phyloP scores from a whole-genome alignment of 2,888 invertebrate genomes.

The Leptopilina myrica region DNA sequence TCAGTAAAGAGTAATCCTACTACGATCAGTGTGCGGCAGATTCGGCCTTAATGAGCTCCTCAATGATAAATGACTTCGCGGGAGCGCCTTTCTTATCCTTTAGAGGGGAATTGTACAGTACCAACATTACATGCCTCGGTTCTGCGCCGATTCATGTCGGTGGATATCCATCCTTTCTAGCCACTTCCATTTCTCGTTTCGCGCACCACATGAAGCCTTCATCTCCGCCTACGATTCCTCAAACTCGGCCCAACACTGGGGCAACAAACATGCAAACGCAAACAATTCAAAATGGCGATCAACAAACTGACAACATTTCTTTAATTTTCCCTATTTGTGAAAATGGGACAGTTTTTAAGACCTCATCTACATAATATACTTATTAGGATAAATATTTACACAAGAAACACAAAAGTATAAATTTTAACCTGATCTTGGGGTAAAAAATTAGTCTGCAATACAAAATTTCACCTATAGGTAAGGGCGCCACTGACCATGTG shows the following conservation, averaged over 20 bases:
- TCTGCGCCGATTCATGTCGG: conserved; percentile 47
- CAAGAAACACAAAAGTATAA: no score
- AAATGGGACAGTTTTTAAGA: no score
- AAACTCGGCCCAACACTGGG: conserved; percentile 68
- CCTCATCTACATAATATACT: no score
- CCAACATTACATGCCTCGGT: conserved; percentile 52
- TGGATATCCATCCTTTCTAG: conserved; percentile 60
- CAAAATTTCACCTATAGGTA: no score
- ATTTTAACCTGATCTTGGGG: no score
- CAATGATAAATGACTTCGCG: conserved; percentile 78
- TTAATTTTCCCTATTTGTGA: no score
- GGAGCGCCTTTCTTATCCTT: conserved; percentile 72
- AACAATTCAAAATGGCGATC: conserved; percentile 56
- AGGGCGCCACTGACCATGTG: no score
- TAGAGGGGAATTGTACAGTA: conserved; percentile 53
- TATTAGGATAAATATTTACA: no score
- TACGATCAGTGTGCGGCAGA: conserved; percentile 75
- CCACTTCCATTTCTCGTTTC: conserved; percentile 62
- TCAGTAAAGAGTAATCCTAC: conserved; percentile 66
- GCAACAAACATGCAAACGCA: conserved; percentile 43
- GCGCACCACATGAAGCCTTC: conserved; percentile 69
- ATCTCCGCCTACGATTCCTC: conserved; percentile 76
- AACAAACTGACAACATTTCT: no score
- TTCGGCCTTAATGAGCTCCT: conserved; percentile 77
- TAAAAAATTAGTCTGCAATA: no score